Base-by-base conservation (phyloP, 1,140 invertebrate species). In the Acromyrmex echinatior region DNA sequence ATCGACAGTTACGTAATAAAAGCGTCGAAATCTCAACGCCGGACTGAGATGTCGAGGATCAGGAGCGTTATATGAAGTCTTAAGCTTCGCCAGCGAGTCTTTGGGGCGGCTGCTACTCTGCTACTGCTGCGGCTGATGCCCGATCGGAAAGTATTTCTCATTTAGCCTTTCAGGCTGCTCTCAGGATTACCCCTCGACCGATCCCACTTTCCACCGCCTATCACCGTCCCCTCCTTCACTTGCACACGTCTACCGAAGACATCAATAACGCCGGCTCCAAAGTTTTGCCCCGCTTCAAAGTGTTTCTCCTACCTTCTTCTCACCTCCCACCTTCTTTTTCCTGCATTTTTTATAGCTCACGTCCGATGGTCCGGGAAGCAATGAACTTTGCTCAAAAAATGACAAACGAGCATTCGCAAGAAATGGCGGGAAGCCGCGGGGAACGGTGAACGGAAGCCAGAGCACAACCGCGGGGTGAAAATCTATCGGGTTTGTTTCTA, bases 131-230 rank as follows among this genome's bases (percentile, higher is more conserved):
- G 66, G 81, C 86, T 66, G 86, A 80, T 74, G 25, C 78, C 88
- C 88, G 93, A 94, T 95, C 93, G 93, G 91, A 94, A 94, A 94
- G 92, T 94, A 95, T 95, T 94, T 94, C 93, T 94, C 94, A 94
- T 95, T 94, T 95, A 92, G 91, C 89, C 90, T 94, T 94, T 92
- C 91, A 93, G 88, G 76, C 86, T 90, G 86, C 91, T 89, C 93
- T 92, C 90, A 90, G 93, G 94, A 94, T 94, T 94, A 94, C 90
- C 88, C 71, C 10, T n/a, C 86, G 49, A 88, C 78, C 84, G 2
- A 49, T 76, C 56, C 71, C 53, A 28, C 9, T 68, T 31, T 31
- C 60, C 45, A 10, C 63, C 31, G 12, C 18, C 35, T 25, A 1
- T 9, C 35, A 1, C 14, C 35, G 18, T 4, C 14, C 16, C 0